These are phyloP conservation scores for Anguilla marmorata DNA, from an alignment of 2,797 vertebrate species.

Conservation along the genomic window DNA sequence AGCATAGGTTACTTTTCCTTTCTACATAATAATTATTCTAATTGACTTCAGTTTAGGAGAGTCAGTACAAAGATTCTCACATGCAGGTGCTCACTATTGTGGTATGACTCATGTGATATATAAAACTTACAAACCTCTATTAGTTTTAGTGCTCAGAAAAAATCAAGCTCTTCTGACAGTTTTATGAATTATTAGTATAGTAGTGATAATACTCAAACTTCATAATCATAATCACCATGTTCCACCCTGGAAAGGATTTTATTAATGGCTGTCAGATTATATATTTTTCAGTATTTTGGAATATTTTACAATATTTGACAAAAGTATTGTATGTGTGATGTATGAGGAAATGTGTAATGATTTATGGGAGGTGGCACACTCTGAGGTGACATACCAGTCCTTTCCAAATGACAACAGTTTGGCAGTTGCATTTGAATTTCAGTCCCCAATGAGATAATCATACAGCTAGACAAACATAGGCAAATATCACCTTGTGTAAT, in stretches of 20 bases:
- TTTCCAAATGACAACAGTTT: neutral
- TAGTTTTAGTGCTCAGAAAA: neutral
- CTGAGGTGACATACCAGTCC: neutral
- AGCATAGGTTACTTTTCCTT: neutral
- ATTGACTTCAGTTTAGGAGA: constrained; percentile 2
- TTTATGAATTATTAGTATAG: neutral
- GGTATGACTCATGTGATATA: neutral
- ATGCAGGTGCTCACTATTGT: neutral
- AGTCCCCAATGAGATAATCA: neutral
- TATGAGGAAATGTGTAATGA: neutral
- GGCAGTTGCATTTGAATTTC: neutral
- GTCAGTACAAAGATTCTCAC: neutral
- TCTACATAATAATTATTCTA: neutral
- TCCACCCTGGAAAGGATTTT: neutral
- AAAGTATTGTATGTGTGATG: neutral
- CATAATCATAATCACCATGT: neutral
- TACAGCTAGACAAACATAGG: neutral
- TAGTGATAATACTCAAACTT: neutral
- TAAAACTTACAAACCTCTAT: neutral
- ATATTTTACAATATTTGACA: neutral
- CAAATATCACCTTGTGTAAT: neutral
- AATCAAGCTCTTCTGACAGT: neutral
- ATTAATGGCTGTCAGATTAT: neutral
- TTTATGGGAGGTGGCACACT: neutral
- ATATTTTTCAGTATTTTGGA: neutral